Conservation (phyloP, 1,140 invertebrate species). For the Nomia melanderi region DNA sequence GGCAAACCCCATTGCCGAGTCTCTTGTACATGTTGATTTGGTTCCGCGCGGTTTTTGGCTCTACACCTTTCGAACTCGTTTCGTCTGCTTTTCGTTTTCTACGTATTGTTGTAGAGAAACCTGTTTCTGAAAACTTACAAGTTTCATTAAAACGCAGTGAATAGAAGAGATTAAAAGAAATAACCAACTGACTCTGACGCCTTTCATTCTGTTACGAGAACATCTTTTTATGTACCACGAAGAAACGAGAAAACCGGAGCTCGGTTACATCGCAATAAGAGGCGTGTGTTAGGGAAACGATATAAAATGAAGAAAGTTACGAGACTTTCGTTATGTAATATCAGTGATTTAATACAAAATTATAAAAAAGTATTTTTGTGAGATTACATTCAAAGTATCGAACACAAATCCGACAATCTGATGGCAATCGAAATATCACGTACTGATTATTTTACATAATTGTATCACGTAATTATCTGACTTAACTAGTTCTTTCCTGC, state of each 20-base stretch:
- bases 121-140: constrained; percentile 26
- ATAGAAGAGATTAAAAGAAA: constrained; percentile 6
- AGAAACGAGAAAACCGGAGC: background rate
- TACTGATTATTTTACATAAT: too few relatives aligned
- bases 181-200: background rate
- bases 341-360: constrained; percentile 9
- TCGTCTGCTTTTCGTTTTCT: constrained; percentile 10
- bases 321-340: background rate
- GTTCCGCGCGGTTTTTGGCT: background rate
- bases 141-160: constrained; percentile 13
- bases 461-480: too few relatives aligned
- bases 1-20: constrained; percentile 4
- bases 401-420: too few relatives aligned
- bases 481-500: too few relatives aligned
- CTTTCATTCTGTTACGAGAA: constrained; percentile 20
- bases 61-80: constrained; percentile 4
- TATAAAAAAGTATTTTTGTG: background rate
- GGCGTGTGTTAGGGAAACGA: background rate
- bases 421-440: too few relatives aligned
- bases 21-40: constrained; percentile 23
- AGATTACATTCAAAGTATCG: background rate
- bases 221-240: background rate
- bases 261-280: too few relatives aligned
- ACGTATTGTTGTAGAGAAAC: constrained; percentile 6
- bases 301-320: background rate